Evolutionary conservation across 2,797 vertebrate genomes (phyloP).

Genomic region (Harpagifer antarcticus): DNA sequence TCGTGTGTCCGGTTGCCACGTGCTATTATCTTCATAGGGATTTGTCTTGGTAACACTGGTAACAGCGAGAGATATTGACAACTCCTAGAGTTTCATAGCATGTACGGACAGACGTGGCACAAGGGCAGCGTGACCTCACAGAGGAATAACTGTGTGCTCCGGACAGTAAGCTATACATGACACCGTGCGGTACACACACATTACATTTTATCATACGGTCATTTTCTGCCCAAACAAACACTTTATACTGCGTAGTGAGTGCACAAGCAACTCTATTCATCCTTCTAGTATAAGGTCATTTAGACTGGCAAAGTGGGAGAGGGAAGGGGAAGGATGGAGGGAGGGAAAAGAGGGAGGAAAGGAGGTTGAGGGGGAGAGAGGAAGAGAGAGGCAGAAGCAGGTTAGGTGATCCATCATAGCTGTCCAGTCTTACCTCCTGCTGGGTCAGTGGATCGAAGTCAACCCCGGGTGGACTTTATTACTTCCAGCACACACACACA

Average conservation of each 20-base stretch:
- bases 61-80: constrained; percentile 59
- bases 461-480: constrained; percentile 92
- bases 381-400: constrained; percentile 81
- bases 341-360: constrained; percentile 66
- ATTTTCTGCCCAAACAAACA: constrained; percentile 74
- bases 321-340: constrained; percentile 56
- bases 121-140: constrained; percentile 69
- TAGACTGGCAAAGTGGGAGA: constrained; percentile 77
- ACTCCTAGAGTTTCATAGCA: constrained; percentile 69
- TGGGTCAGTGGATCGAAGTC: constrained; percentile 92
- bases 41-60: constrained; percentile 54
- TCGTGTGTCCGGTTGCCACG: constrained; percentile 53
- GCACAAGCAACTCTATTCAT: constrained; percentile 77
- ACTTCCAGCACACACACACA: constrained; percentile 87
- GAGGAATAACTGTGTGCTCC: constrained; percentile 48
- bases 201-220: constrained; percentile 66
- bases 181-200: constrained; percentile 31
- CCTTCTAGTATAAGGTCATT: constrained; percentile 78
- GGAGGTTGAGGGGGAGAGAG: constrained; percentile 70
- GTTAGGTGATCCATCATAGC: constrained; percentile 94
- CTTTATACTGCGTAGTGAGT: constrained; percentile 63
- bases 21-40: constrained; percentile 58
- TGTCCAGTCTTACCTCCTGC: constrained; percentile 90
- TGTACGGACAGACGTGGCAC: constrained; percentile 56
- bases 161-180: constrained; percentile 52